Evolutionary conservation across 37 sponge, comb jelly and placozoan species (phyloP).

Genomic region (Axinella damicornis): DNA sequence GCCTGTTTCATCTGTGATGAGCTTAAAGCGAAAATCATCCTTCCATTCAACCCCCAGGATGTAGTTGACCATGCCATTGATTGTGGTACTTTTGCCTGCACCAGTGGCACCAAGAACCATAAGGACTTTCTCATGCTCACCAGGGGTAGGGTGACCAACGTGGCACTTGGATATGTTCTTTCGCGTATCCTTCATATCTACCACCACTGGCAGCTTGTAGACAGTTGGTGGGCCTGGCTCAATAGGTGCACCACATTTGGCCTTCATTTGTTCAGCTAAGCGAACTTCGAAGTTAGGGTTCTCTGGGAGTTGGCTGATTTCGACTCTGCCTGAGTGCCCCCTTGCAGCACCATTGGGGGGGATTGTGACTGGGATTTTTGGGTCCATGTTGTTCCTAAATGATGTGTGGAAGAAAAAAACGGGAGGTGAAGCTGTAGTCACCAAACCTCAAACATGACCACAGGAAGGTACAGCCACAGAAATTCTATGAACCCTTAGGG

Average conservation of each 20-base stretch:
- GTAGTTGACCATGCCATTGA: slow-evolving; percentile 80
- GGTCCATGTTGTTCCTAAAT: no score
- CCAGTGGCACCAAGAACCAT: slow-evolving; percentile 80
- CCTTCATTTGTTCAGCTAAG: background rate
- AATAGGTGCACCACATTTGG: background rate
- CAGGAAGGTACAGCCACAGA: no score
- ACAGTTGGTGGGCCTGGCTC: background rate
- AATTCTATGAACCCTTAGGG: no score
- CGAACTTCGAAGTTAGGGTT: no score
- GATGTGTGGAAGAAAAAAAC: no score
- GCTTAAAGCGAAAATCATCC: slow-evolving; percentile 47
- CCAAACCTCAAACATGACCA: no score
- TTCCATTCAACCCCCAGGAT: slow-evolving; percentile 43
- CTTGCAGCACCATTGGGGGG: no score
- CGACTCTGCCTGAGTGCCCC: no score
- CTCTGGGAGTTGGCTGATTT: no score
- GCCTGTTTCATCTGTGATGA: slow-evolving; percentile 35
- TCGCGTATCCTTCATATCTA: background rate
- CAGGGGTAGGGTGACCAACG: background rate
- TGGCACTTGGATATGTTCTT: background rate
- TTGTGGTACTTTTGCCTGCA: slow-evolving; percentile 71
- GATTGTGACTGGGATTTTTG: no score
- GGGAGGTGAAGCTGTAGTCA: no score
- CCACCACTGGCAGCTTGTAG: background rate
- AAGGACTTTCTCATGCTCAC: slow-evolving; percentile 34